Percentiles rank a stretch among this genome's conserved stretches.
These are phyloP conservation scores for Morpho achilles DNA, from an alignment of 2,888 invertebrate genomes.

Conservation along the genomic window DNA sequence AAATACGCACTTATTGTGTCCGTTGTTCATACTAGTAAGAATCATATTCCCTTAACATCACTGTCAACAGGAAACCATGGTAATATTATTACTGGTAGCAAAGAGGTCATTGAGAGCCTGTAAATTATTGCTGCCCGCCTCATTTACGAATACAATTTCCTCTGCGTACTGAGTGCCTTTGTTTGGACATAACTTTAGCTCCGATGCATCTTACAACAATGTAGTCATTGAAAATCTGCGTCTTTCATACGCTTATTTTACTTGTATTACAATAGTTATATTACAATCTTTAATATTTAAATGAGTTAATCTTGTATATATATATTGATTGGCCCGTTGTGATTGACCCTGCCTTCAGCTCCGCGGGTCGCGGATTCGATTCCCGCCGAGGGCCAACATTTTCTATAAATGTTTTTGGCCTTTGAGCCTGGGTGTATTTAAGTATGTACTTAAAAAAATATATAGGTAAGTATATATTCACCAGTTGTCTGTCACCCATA, in stretches of 20 bases:
- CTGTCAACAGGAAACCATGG: slow-evolving; percentile 27
- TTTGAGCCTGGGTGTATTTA: too few relatives aligned
- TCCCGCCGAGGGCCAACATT: too few relatives aligned
- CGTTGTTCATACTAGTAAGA: not conserved
- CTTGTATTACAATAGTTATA: too few relatives aligned
- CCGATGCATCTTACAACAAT: slow-evolving; percentile 20
- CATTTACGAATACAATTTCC: slow-evolving; percentile 72
- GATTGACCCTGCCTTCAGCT: too few relatives aligned
- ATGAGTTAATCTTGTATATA: too few relatives aligned
- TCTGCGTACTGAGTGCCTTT: slow-evolving; percentile 59
- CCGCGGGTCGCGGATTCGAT: too few relatives aligned
- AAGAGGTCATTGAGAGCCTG: slow-evolving; percentile 35
- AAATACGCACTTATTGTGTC: slow-evolving; percentile 5
- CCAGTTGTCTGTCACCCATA: too few relatives aligned
- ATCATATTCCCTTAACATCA: slow-evolving; percentile 14
- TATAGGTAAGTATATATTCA: too few relatives aligned
- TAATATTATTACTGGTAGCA: slow-evolving; percentile 33
- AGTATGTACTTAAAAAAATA: too few relatives aligned
- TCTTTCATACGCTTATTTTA: not conserved
- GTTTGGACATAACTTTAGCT: slow-evolving; percentile 33
- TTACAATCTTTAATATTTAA: too few relatives aligned
- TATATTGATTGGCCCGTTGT: too few relatives aligned
- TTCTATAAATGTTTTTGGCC: too few relatives aligned
- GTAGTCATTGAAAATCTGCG: slow-evolving; percentile 9
- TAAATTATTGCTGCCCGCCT: slow-evolving; percentile 56